Base-by-base conservation (phyloP, 2,888 invertebrate species). In the Phlogophora meticulosa region DNA sequence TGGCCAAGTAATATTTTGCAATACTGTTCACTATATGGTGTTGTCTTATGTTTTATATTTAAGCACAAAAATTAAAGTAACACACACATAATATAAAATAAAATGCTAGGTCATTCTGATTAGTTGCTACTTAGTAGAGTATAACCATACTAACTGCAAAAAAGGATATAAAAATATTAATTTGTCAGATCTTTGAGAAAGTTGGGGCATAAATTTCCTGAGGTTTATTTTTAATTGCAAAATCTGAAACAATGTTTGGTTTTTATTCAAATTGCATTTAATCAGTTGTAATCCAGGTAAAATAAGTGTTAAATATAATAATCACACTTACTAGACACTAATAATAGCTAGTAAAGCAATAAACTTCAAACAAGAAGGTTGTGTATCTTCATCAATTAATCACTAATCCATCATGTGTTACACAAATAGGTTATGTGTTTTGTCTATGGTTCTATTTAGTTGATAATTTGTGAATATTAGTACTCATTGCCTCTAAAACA, bases 371-470 rank as follows among this genome's bases (percentile, higher is more conserved):
- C 17, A 55, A 59, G 34, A 36, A 72, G 40, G 56, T 52, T 67
- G 59, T 59, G 15, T 76, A 60, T 63, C 48, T 67, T 22, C 40
- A 62, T 40, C 46, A 77, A 72, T 72, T 68, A 62, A 57, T 60
- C 52, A 59, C 45, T 55, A 60, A 71, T 65, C 55, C 51, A 78
- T 80, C 78, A 79, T 62, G 67, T 71, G 64, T 75, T 64, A 49
- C 36, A 24, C 24, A 75, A 71, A 79, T 78, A 81, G 76, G 73
- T 76, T 80, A 81, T 76, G 72, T 70, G 38, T 63, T 58, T 81
- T 76, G 80, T 81, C 81, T 81, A 77, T 79, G 82, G 77, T 70
- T 48, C 22, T 68, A 67, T 49, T 67, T 57, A n/a, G 48, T 63
- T 63, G 59, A 42, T 70, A 48, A 57, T 60, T 64, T 49, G 36